These are phyloP conservation scores for Lacerta agilis DNA, from an alignment of 2,797 vertebrate species.

Conservation along the genomic window DNA sequence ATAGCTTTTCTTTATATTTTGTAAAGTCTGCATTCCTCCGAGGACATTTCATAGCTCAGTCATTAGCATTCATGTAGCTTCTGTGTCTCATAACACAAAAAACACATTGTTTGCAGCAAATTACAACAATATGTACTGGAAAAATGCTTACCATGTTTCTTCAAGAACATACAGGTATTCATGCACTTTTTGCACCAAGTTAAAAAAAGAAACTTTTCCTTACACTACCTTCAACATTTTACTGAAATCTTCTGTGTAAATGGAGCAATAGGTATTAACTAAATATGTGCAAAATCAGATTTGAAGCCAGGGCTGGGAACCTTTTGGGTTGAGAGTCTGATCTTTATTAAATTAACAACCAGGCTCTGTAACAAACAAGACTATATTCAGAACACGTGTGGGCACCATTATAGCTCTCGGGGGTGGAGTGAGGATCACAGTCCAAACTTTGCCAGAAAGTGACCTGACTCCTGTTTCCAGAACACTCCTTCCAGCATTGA, in stretches of 20 bases:
- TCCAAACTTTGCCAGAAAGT: too few species aligned
- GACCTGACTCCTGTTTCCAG: too few species aligned
- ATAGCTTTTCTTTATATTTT: constrained; percentile 13
- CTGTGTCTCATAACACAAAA: neutral
- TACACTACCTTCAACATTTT: constrained; percentile 5
- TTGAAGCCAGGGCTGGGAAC: neutral
- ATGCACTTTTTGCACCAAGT: neutral
- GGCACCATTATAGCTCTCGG: too few species aligned
- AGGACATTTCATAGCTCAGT: constrained; percentile 4
- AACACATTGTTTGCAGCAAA: neutral
- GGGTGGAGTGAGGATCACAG: too few species aligned
- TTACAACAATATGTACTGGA: neutral
- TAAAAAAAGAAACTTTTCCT: constrained; percentile 8
- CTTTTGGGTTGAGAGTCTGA: too few species aligned
- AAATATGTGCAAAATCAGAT: neutral
- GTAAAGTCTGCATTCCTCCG: neutral
- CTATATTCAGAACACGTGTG: too few species aligned
- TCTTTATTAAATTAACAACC: too few species aligned
- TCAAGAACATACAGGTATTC: neutral
- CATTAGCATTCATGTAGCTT: constrained; percentile 35
- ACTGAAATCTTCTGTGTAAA: neutral
- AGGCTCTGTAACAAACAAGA: too few species aligned
- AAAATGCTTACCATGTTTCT: neutral
- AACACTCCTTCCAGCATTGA: too few species aligned
- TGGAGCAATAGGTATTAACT: neutral